Conservation (phyloP, 2,113 vertebrate species). For the Oriolus oriolus region DNA sequence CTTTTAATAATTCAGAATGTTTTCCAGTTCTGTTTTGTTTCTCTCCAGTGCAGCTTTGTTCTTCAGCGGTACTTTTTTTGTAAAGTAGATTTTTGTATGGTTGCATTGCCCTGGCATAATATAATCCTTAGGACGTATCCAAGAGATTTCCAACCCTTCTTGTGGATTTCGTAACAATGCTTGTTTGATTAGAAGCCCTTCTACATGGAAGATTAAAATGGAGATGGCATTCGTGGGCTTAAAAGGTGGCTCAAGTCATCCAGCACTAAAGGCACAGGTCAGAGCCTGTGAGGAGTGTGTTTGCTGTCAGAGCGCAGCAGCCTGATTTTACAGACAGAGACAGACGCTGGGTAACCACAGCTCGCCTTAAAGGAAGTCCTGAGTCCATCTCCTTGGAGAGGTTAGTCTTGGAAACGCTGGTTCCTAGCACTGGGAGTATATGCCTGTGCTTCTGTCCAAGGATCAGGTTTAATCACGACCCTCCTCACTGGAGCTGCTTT, state of each 20-base stretch:
- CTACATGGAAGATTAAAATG: background rate
- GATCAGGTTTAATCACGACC: background rate
- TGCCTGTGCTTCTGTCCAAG: background rate
- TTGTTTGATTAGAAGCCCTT: background rate
- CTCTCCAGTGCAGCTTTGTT: slow-evolving; percentile 1
- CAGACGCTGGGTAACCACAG: fast-evolving
- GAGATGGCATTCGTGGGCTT: background rate
- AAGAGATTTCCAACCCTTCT: background rate
- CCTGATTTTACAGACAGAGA: background rate
- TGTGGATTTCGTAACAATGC: background rate
- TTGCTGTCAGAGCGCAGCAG: background rate
- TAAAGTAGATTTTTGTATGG: background rate
- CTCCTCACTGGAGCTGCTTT: background rate
- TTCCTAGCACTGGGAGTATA: background rate
- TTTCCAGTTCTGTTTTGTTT: background rate
- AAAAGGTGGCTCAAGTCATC: background rate
- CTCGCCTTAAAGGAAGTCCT: background rate
- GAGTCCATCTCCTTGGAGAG: background rate
- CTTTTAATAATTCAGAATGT: slow-evolving; percentile 42
- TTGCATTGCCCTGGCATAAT: background rate
- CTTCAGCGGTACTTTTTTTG: background rate
- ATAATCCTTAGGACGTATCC: background rate
- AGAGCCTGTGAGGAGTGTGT: background rate
- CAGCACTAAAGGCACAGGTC: background rate
- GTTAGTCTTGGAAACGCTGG: background rate